Evolutionary conservation across 2,888 invertebrate species (phyloP), one percentile per base, ranked within the genome.

Genomic region (Cistogaster globosa): DNA sequence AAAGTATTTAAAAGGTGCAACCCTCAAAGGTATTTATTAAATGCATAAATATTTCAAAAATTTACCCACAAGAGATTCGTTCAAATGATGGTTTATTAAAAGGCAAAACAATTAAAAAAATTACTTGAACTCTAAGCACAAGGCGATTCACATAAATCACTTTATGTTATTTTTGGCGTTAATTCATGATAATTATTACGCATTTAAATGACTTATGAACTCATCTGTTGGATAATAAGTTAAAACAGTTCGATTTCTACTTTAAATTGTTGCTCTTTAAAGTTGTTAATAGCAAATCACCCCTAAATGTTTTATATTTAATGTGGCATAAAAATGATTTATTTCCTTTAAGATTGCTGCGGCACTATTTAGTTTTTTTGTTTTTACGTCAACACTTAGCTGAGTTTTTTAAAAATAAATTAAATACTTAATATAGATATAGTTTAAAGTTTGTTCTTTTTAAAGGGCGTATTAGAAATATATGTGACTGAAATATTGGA

Each of bases 131-230:
- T 51, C 22, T 79, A 65, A 5, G 14, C 22, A 32, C n/a, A 26
- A 51, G 12, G 20, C 3, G 55, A 26, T 12, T 12, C 45, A n/a
- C 42, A 57, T 48, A 62, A 84, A 38, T 60, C 58, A 65, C 58
- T 65, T 75, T 74, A 75, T 71, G 58, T 62, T 65, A 38, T 67
- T 38, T 69, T 22, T 32, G 12, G 16, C 78, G 75, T 65, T 83
- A 86, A 84, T 87, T 82, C 81, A 68, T 77, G 80, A 55, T 84
- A 83, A 86, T 87, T 85, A 86, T 86, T 74, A 80, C 82, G 85
- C 86, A 85, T 87, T 87, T 75, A 65, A 53, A 85, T 87, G 87
- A 87, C 86, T 87, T 87, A 86, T 87, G 81, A 72, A 82, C 74
- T 85, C 83, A 84, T 80, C 80, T 75, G 75, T 57, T 75, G 71